Base-by-base conservation (phyloP, 2,113 vertebrate species). In the Candoia aspera region DNA sequence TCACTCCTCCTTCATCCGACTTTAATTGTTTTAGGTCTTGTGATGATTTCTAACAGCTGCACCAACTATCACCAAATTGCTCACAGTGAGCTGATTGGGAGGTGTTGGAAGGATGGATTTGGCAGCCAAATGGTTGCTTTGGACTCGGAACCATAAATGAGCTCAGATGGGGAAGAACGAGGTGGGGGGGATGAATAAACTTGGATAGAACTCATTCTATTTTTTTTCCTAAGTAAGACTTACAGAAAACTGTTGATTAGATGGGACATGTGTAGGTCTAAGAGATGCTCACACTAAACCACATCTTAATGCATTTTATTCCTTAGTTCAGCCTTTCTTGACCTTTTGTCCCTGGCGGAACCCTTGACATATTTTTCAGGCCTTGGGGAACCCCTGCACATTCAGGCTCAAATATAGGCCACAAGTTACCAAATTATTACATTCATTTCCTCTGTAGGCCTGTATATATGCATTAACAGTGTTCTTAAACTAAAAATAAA, bases 1-100 rank as follows among this genome's bases (percentile, higher is more conserved):
- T 91, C 91, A 64, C 1, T 91, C 94, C 37, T 1, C 90, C 93
- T 92, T 57, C 79, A 90, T 91, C 87, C 95, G 33, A 3, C 88
- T 92, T 92, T 2, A 46, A 94, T 91, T 96, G 94, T 95, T 97
- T 96, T 96, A 93, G 95, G 95, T 59, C 64, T 94, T 93, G 92
- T 88, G 93, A 95, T 90, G 94, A 93, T 96, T 95, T 94, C 95
- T 85, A 92, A 91, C 96, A 97, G 96, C 97, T 97, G 97, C 95
- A 92, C 91, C 85, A 10, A 92, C 89, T 88, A 95, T 96, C 94
- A 73, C 93, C 60, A 0, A 94, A 92, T 96, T 96, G 95, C 95
- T 2, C 84, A 9, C 92, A 0, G 53, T 2, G 95, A 93, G 92
- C 86, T 24, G 49, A 79, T 59, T 37, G 57, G 91, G 86, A 88